phyloP scores from a whole-genome alignment of 2,888 invertebrate genomes.

The Dasypolia templi region DNA sequence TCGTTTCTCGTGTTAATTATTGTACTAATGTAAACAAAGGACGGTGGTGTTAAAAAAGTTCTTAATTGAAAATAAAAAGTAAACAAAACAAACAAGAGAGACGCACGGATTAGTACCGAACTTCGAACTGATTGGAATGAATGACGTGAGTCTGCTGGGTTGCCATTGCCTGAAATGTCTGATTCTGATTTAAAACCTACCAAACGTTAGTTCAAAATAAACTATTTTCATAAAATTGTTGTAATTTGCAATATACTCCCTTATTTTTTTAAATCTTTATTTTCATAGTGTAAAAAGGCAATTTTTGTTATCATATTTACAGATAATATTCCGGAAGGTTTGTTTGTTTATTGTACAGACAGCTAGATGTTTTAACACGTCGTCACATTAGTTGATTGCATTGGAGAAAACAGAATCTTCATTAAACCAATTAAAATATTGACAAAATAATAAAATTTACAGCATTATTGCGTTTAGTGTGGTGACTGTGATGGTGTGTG shows the following conservation, averaged over 20 bases:
- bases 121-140: conserved; percentile 66
- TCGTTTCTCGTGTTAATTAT: conserved; percentile 47
- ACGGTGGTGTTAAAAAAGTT: conserved; percentile 62
- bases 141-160: conserved; percentile 57
- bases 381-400: background rate
- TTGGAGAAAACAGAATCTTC: background rate
- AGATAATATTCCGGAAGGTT: background rate
- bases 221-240: no score
- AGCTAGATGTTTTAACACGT: background rate
- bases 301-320: background rate
- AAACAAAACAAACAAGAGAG: conserved; percentile 74
- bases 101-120: conserved; percentile 68
- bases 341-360: background rate
- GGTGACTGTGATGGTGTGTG: background rate
- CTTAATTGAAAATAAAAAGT: conserved; percentile 71
- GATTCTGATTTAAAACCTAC: conserved; percentile 5
- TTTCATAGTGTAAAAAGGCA: background rate
- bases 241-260: background rate
- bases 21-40: conserved; percentile 67
- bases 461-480: background rate
- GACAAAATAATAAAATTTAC: background rate
- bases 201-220: background rate
- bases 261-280: background rate
- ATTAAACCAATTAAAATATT: background rate
- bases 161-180: conserved; percentile 58